Evolutionary conservation across 2,888 invertebrate genomes (phyloP).

Genomic region (Stramonita haemastoma): DNA sequence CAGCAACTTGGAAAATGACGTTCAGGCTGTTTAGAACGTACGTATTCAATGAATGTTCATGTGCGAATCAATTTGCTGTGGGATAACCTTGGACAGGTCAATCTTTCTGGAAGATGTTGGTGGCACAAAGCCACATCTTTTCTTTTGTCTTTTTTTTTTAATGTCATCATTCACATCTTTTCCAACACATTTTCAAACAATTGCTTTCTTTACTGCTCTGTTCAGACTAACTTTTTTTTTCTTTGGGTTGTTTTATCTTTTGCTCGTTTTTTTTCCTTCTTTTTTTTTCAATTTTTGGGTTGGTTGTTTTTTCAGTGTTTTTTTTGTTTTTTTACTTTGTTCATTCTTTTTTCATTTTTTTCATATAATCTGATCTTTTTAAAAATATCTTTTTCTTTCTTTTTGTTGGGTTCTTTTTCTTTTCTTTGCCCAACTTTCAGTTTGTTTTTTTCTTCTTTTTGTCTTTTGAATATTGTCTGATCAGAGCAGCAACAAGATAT

Average conservation of each 20-base stretch:
- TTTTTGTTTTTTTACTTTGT: constrained; percentile 30
- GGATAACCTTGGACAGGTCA: not conserved
- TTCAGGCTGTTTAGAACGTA: too few relatives aligned
- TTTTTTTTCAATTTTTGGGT: constrained; percentile 24
- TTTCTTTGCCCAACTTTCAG: not conserved
- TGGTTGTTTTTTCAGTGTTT: constrained; percentile 12
- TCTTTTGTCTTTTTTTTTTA: constrained; percentile 40
- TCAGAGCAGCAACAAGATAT: constrained; percentile 37
- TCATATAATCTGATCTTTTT: constrained; percentile 5
- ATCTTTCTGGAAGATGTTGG: constrained; percentile 48
- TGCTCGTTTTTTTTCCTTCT: constrained; percentile 33
- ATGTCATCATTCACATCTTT: not conserved
- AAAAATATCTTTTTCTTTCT: constrained; percentile 11
- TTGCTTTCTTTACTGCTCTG: constrained; percentile 43
- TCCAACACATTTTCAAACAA: not conserved
- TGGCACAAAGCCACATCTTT: constrained; percentile 61
- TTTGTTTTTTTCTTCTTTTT: constrained; percentile 34
- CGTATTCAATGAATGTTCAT: too few relatives aligned
- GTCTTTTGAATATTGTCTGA: constrained; percentile 30
- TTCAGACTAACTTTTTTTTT: constrained; percentile 34
- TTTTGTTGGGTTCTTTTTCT: constrained; percentile 37
- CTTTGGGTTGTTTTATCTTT: constrained; percentile 33
- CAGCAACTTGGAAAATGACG: too few relatives aligned
- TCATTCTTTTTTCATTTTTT: constrained; percentile 18
- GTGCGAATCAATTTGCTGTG: constrained; percentile 71